phyloP scores from a whole-genome alignment of 2,888 invertebrate genomes.

The Scrobipalpa costella region DNA sequence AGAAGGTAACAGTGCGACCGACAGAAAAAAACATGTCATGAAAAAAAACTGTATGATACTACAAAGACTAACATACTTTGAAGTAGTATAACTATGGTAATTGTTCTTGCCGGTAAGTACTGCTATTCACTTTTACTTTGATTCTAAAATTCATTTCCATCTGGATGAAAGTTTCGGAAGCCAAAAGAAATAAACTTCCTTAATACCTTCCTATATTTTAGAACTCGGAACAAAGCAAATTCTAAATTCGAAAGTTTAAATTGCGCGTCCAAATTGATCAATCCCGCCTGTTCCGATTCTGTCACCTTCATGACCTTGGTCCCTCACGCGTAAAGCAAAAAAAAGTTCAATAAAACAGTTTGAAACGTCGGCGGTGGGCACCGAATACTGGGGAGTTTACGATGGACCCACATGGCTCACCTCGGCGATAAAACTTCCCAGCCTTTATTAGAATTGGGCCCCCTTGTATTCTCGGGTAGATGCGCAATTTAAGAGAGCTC shows the following conservation, averaged over 20 bases:
- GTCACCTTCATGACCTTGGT: slow-evolving; percentile 10
- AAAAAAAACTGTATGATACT: too few species aligned
- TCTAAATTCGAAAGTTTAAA: neutral
- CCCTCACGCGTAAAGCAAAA: slow-evolving; percentile 2
- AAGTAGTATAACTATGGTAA: too few species aligned
- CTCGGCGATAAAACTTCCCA: slow-evolving; percentile 13
- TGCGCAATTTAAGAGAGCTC: slow-evolving; percentile 6
- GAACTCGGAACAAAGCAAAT: neutral
- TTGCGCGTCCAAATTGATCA: neutral
- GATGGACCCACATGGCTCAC: slow-evolving; percentile 18
- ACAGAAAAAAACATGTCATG: too few species aligned
- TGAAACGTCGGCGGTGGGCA: slow-evolving; percentile 12
- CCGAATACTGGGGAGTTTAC: slow-evolving; percentile 10
- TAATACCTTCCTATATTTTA: neutral
- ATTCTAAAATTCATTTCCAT: too few species aligned
- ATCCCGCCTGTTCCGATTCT: neutral
- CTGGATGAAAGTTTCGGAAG: too few species aligned
- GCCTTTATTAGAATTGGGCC: slow-evolving; percentile 18
- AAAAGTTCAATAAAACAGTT: slow-evolving; percentile 14
- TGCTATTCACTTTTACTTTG: too few species aligned
- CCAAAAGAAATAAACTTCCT: too few species aligned
- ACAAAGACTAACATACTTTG: too few species aligned
- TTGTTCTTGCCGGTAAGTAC: too few species aligned
- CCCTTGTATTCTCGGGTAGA: slow-evolving; percentile 15
- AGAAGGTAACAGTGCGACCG: neutral